Conservation (phyloP, 2,113 vertebrate species). For the Mirza zaza region DNA sequence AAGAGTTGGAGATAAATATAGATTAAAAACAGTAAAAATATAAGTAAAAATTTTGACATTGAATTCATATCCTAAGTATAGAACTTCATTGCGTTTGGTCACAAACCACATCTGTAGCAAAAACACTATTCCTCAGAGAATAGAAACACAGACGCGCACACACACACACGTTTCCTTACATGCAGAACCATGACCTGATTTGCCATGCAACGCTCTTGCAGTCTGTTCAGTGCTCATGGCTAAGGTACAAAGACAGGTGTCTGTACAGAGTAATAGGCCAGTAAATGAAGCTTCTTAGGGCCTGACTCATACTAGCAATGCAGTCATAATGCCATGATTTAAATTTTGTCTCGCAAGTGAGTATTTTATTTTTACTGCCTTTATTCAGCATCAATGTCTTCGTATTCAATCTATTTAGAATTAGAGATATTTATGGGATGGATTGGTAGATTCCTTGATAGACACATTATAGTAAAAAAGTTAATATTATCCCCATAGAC, state of each 20-base stretch:
- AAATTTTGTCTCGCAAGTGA: neutral
- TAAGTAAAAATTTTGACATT: neutral
- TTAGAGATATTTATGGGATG: neutral
- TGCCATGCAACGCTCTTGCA: neutral
- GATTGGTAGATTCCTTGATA: neutral
- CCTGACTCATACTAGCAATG: neutral
- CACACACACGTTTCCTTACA: neutral
- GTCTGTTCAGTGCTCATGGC: neutral
- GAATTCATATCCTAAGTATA: constrained; percentile 18
- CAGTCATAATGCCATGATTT: neutral
- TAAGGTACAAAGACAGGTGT: neutral
- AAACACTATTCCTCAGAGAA: constrained; percentile 10
- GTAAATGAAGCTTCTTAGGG: neutral
- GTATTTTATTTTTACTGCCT: neutral
- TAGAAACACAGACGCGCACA: neutral
- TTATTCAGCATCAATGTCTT: neutral
- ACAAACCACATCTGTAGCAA: constrained; percentile 1
- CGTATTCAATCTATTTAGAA: neutral
- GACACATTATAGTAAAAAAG: neutral
- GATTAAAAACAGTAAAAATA: constrained; percentile 1
- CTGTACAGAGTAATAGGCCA: neutral
- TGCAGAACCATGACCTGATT: neutral
- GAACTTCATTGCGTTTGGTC: neutral
- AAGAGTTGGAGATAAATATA: neutral
- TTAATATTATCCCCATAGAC: neutral